Base-by-base conservation (phyloP, 2,113 vertebrate genomes). In the Hippocampus mohnikei region DNA sequence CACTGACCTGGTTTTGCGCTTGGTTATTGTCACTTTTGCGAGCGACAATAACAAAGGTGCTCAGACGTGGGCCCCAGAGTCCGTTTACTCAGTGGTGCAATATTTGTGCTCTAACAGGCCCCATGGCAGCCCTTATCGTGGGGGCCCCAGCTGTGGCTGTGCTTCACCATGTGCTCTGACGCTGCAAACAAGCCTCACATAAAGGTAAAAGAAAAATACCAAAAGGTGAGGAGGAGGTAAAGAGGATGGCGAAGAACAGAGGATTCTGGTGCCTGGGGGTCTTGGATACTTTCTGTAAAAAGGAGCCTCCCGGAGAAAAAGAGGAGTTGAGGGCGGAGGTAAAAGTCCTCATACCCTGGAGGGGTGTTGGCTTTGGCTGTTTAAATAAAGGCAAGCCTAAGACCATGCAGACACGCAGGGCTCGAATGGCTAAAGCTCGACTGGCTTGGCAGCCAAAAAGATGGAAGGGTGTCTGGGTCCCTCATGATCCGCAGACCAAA, bases 61-160 rank as follows among this genome's bases (percentile, higher is more conserved):
- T 81, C 87, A 85, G 87, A 79, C 74, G 79, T 75, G 84, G 88
- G 86, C 83, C 87, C 81, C 84, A 86, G 71, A 78, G 76, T 88
- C 79, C 85, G 87, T 90, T 93, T 91, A 91, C 85, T 90, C 84
- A 92, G 90, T 92, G 90, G 85, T 78, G 91, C 91, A 91, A 92
- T 91, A 90, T 92, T 92, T 92, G 89, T 87, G 85, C 85, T 87
- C 77, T 84, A 81, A 74, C 86, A 77, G 84, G 78, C 85, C 83
- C 84, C 84, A 44, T 84, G 85, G 46, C 84, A 59, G 71, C 81
- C 65, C 82, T 90, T 91, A 91, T 91, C 89, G 33, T 37, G 68
- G 74, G 62, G 84, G 77, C 80, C 85, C 85, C 65, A 68, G 67
- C 86, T 75, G 73, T 41, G 33, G 67, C 79, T 68, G 20, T 65